These are phyloP conservation scores for Azemiops feae DNA, from an alignment of 2,113 vertebrate species.

Conservation along the genomic window DNA sequence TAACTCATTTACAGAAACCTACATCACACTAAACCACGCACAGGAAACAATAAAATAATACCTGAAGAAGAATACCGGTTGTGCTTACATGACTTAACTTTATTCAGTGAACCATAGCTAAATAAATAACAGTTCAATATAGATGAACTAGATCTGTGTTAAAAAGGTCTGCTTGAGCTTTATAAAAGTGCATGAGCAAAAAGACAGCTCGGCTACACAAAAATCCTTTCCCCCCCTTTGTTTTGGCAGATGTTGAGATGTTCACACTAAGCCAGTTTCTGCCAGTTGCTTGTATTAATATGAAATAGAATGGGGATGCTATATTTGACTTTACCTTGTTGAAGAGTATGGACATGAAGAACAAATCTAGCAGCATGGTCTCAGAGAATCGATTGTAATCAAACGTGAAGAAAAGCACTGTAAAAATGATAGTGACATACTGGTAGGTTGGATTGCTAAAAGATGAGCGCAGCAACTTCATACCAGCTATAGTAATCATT, in stretches of 20 bases:
- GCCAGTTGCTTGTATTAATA: background rate
- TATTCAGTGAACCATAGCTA: background rate
- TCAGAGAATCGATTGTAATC: slow-evolving; percentile 93
- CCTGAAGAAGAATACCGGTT: background rate
- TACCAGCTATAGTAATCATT: slow-evolving; percentile 92
- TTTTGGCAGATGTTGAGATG: background rate
- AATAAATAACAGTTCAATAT: background rate
- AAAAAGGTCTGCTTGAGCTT: background rate
- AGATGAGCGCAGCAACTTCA: slow-evolving; percentile 94
- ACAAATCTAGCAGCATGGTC: slow-evolving; percentile 95
- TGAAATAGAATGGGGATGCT: background rate
- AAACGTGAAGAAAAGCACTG: slow-evolving; percentile 97
- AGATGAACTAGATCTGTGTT: background rate
- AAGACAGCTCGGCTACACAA: background rate
- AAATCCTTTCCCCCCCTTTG: background rate
- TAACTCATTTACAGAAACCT: background rate
- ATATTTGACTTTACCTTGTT: slow-evolving; percentile 81
- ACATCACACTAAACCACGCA: background rate
- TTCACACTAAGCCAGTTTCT: background rate
- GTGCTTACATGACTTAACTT: background rate
- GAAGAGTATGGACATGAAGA: slow-evolving; percentile 97
- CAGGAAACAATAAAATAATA: background rate
- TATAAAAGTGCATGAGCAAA: background rate
- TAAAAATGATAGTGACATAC: slow-evolving; percentile 95
- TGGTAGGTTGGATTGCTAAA: slow-evolving; percentile 96